These are phyloP conservation scores for Andricus grossulariae DNA, from an alignment of 1,140 invertebrate species.

Conservation along the genomic window DNA sequence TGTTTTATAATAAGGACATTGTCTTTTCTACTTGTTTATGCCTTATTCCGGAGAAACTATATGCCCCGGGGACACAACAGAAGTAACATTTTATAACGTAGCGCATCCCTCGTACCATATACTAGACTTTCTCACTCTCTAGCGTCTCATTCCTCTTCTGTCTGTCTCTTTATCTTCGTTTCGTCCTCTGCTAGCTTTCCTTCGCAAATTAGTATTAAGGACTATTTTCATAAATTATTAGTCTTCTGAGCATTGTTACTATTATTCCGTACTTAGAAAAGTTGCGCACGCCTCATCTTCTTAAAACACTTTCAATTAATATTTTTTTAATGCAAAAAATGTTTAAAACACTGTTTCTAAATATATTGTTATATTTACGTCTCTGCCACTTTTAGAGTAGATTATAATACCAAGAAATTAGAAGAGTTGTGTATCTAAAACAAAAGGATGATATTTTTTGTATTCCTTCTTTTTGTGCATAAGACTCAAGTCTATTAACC, in stretches of 20 bases:
- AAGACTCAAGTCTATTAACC: too few species aligned
- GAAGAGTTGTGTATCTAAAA: too few species aligned
- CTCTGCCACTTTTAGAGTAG: too few species aligned
- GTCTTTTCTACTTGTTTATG: slow-evolving; percentile 26
- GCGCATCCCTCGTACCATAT: not conserved
- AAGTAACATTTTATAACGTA: slow-evolving; percentile 30
- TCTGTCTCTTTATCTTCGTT: slow-evolving; percentile 20
- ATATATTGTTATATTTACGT: too few species aligned
- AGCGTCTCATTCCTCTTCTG: slow-evolving; percentile 28
- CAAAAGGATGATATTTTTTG: too few species aligned
- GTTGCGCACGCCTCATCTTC: not conserved
- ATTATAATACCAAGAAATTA: too few species aligned
- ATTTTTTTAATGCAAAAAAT: too few species aligned
- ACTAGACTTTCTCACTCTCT: slow-evolving; percentile 17
- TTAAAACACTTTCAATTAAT: not conserved
- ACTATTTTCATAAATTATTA: slow-evolving; percentile 12
- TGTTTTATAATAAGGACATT: slow-evolving; percentile 10
- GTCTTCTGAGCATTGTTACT: slow-evolving; percentile 3
- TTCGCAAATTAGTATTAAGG: slow-evolving; percentile 27
- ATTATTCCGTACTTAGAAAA: not conserved
- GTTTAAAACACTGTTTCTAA: too few species aligned
- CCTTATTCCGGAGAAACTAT: slow-evolving; percentile 15
- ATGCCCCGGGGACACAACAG: not conserved
- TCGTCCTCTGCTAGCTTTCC: slow-evolving; percentile 4
- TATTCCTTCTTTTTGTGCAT: too few species aligned